Conservation (phyloP, 2,797 vertebrate genomes). For the Buceros bicornis region DNA sequence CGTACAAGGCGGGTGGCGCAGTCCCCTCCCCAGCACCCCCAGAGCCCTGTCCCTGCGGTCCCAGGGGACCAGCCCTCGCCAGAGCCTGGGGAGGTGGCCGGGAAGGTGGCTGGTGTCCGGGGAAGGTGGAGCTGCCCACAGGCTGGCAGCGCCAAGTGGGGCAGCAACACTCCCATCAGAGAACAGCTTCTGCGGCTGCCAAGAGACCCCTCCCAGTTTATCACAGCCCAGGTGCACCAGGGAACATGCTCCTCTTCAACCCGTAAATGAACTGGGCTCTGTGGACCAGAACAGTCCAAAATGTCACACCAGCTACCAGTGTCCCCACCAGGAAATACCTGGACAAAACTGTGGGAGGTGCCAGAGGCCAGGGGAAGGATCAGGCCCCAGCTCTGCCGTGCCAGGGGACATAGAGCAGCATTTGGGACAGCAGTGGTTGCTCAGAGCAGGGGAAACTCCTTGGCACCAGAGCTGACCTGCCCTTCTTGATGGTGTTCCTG, state of each 20-base stretch:
- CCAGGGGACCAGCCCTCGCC: neutral
- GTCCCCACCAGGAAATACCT: neutral
- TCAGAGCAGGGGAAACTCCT: neutral
- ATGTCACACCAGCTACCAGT: too few species aligned
- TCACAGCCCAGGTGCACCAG: neutral
- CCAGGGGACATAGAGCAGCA: neutral
- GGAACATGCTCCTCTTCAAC: neutral
- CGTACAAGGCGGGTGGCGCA: neutral
- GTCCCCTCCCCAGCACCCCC: neutral
- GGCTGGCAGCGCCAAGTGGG: neutral
- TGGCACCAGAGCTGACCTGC: slow-evolving; percentile 64
- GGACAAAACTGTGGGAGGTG: neutral
- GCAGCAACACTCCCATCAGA: neutral
- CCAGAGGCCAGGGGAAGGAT: neutral
- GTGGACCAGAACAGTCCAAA: neutral
- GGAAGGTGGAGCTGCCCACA: neutral
- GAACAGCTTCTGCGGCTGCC: neutral
- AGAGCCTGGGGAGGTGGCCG: fast-evolving
- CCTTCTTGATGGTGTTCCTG: slow-evolving; percentile 83
- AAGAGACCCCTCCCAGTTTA: neutral
- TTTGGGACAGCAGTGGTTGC: neutral
- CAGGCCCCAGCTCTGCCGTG: neutral
- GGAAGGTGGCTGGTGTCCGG: neutral
- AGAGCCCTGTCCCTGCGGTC: neutral
- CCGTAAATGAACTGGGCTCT: neutral